Base-by-base conservation (phyloP, 1,140 invertebrate genomes). In the Zaprionus gabonicus region DNA sequence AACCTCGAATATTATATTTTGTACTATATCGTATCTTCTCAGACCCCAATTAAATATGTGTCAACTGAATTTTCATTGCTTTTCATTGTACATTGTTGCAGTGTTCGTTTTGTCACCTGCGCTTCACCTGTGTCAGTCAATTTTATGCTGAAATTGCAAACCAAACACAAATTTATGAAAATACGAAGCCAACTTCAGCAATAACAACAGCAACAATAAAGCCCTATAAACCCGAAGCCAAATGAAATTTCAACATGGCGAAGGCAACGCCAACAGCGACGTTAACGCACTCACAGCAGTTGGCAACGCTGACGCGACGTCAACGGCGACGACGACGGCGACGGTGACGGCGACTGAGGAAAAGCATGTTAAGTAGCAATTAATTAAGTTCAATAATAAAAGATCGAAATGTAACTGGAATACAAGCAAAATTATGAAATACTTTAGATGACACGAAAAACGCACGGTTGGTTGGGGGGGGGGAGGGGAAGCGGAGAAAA, bases 131-230 rank as follows among this genome's bases (percentile, higher is more conserved):
- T 78, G 85, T 85, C 84, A 90, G 81, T 76, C 58, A 76, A 82
- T 70, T 67, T 91, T 76, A 83, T 82, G 85, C 85, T 91, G 85
- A 90, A 90, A 85, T 75, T 90, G 85, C 85, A 90, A 70, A 59
- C 68, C 64, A 67, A 73, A 64, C 60, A 64, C 69, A 70, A 36
- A 56, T 36, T 55, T 65, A 23, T 71, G 41, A 71, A 72, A 67
- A 68, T 44, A 64, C 57, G 56, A 60, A 23, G 44, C 62, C 31
- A 71, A 66, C 57, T 23, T 38, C 67, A 77, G 23, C 51, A 65
- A 71, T 70, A 73, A 56, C 46, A 20, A 56, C 71, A 57, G 15
- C 28, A 58, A 75, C 31, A 78, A 71, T 53, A 57, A 75, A 76
- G 64, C 59, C 55, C 62, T 58, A 70, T 58, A 65, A 76, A 31